Base-by-base conservation (phyloP, 30 jellyfish, hydroid and myxozoan genomes). In the Euphysa ruthae region DNA sequence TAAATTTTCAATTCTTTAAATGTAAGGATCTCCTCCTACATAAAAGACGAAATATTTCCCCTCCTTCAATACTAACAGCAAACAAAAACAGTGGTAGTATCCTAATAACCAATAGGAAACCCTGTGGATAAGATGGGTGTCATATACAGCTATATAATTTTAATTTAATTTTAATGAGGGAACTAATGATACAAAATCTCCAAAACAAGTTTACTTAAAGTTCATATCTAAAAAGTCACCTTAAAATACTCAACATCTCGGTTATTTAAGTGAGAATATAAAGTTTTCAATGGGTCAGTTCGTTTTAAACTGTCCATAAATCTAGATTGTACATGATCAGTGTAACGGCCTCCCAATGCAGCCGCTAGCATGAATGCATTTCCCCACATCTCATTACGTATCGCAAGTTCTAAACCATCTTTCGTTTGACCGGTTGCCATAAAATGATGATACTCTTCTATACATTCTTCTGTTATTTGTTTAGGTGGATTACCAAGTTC, bases 281-380 rank as follows among this genome's bases (percentile, higher is more conserved):
- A 63, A 1, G 77, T 63, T 63, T 63, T 63, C 60, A 63, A 24
- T 32, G 77, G 77, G 22, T 63, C 77, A 13, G 63, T 63, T 63
- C 19, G 42, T 15, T 34, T 35, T 49, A 63, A 32, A 5, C 77
- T 43, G 15, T 21, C 33, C 77, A 63, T 30, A 44, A 63, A 63
- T 63, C 77, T 63, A 14, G 18, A 42, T 29, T 46, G 60, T n/a
- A 46, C 60, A 46, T 2, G 60, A 3, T 46, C 28, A 10, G 33
- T 22, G 26, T 29, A 46, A 13, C 50, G 46, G 20, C 50, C 74
- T 19, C 80, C 80, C 20, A 68, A 32, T 6, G 74, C 25, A 8
- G 74, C 20, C 23, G 54, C 73, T 25, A 68, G 54, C 80, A 68
- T 68, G 49, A 68, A 68, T 0, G 80, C 80, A 68, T 68, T 72